Evolutionary conservation across 2,888 invertebrate genomes (phyloP).

Genomic region (Xestia ashworthii): DNA sequence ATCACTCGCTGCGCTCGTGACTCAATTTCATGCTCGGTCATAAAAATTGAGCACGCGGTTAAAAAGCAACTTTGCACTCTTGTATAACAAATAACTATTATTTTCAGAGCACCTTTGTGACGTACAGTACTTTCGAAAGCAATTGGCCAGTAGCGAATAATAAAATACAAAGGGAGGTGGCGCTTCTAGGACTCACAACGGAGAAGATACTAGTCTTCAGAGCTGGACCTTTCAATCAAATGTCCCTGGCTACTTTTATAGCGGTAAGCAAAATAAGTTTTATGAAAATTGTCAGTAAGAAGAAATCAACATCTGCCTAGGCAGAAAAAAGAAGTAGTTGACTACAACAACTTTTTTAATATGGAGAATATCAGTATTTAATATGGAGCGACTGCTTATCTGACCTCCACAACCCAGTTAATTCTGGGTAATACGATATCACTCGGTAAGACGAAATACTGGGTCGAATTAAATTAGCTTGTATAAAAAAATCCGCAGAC

Average conservation of each 20-base stretch:
- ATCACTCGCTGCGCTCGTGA: too few species aligned
- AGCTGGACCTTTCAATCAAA: conserved; percentile 81
- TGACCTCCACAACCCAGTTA: too few species aligned
- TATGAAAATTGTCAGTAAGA: not conserved
- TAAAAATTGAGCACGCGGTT: too few species aligned
- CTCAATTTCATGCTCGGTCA: too few species aligned
- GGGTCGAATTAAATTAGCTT: not conserved
- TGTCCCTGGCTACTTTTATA: conserved; percentile 80
- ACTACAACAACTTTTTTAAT: too few species aligned
- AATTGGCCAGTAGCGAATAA: conserved; percentile 72
- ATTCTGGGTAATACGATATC: too few species aligned
- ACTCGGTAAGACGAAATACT: not conserved
- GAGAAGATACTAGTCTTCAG: conserved; percentile 74
- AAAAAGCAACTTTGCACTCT: too few species aligned
- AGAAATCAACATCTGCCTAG: not conserved
- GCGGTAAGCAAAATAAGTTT: conserved; percentile 67
- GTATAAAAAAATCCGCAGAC: not conserved
- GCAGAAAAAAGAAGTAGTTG: too few species aligned
- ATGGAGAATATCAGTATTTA: too few species aligned
- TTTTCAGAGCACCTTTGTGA: conserved; percentile 75
- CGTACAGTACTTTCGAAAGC: conserved; percentile 78
- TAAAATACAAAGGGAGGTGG: conserved; percentile 71
- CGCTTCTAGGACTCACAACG: conserved; percentile 72
- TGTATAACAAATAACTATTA: too few species aligned
- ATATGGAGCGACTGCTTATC: too few species aligned